Base-by-base conservation (phyloP, 1,140 invertebrate genomes). In the Meloidogyne hapla region DNA sequence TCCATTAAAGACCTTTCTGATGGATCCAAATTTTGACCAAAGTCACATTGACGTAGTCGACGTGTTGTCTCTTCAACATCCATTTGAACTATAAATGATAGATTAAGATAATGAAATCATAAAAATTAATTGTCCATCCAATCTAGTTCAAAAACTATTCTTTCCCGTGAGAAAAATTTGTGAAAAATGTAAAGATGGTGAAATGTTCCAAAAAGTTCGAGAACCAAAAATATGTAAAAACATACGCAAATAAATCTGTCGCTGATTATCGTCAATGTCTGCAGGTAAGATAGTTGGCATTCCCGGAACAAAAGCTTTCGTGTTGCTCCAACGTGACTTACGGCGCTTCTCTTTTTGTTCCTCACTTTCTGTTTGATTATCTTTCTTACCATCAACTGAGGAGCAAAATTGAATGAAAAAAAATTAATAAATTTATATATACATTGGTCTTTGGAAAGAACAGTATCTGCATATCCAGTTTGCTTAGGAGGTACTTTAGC, bases 261-360 rank as follows among this genome's bases (percentile, higher is more conserved):
- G 83, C 64, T 86, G 84, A 56, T 76, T 78, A 21, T 87, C 85
- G 28, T 83, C 81, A 45, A 86, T 65, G 64, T 87, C 76, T 12
- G 84, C 79, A 10, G 85, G 85, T 18, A 86, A 76, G 56, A 86
- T 87, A 1, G 85, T 86, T 4, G 86, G 85, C 85, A 86, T 86
- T 48, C 85, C 85, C 2, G 85, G 85, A n/a, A 86, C 85, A 70
- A 86, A 86, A 38, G 82, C 69, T 70, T 86, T 86, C 1, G 79
- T 82, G 15, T 74, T 81, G 23, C 83, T 85, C 85, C 85, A 86
- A 23, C 85, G 77, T 12, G 85, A 87, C 64, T 80, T 80, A 26
- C 77, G 65, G 4, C 70, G 69, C 45, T 66, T 48, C 33, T 81
- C 72, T 42, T 45, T 63, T 38, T 79, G 15, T 15, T 66, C 23